These are phyloP conservation scores for Noctua fimbriata DNA, from an alignment of 2,888 invertebrate genomes.

Conservation along the genomic window DNA sequence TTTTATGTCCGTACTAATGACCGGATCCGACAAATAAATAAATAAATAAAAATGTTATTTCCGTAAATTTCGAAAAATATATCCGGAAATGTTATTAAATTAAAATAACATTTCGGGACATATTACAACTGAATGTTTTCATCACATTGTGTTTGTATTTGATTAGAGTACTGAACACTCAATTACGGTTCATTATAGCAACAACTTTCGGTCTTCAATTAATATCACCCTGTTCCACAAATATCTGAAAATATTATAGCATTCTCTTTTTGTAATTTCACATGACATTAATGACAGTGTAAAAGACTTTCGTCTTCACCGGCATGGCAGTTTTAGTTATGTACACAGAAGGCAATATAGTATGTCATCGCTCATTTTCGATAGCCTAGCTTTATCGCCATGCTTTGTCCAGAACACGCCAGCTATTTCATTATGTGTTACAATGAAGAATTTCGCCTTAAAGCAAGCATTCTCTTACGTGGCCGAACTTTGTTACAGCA, in stretches of 20 bases:
- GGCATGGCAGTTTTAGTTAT: neutral
- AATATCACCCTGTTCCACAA: neutral
- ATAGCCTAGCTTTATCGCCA: conserved; percentile 57
- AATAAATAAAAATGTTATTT: neutral
- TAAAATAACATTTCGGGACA: too few species aligned
- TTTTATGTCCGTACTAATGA: too few species aligned
- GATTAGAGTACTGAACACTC: neutral
- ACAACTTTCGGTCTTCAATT: neutral
- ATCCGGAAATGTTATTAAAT: too few species aligned
- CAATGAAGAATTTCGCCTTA: conserved; percentile 34
- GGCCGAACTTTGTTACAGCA: conserved; percentile 15
- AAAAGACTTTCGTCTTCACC: neutral
- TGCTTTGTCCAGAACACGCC: conserved; percentile 22
- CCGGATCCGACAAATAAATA: too few species aligned
- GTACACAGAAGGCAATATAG: neutral
- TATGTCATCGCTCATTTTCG: conserved; percentile 37
- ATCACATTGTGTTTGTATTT: neutral
- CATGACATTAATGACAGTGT: neutral
- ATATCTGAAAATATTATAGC: neutral
- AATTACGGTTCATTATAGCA: neutral
- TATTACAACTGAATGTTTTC: neutral
- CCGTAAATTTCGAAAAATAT: neutral
- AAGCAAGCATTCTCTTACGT: conserved; percentile 38
- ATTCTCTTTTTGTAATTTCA: neutral
- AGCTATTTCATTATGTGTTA: conserved; percentile 48